phyloP scores from a whole-genome alignment of 2,113 vertebrate species.

The Rattus rattus region DNA sequence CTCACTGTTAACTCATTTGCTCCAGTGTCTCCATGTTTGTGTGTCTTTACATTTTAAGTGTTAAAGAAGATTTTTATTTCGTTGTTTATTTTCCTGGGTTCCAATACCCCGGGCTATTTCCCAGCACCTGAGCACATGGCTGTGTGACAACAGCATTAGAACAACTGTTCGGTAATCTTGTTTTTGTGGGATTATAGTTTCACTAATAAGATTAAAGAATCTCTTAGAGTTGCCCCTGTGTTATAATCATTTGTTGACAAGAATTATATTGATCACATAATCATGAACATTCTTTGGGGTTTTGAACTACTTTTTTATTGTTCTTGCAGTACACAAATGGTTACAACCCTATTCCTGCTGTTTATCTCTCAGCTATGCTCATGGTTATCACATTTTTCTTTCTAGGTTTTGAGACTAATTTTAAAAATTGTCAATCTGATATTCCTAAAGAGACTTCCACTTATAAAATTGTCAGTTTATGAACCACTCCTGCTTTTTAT shows the following conservation, averaged over 20 bases:
- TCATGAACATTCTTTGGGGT: background rate
- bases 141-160: background rate
- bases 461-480: background rate
- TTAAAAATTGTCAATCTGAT: conserved; percentile 15
- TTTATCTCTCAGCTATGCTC: background rate
- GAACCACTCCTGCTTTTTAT: background rate
- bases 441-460: conserved; percentile 17
- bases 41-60: conserved; percentile 32
- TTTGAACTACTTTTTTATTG: background rate
- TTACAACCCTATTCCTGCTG: background rate
- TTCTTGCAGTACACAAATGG: background rate
- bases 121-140: background rate
- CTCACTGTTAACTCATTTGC: background rate
- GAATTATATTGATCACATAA: background rate
- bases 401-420: conserved; percentile 12
- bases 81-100: background rate
- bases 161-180: background rate
- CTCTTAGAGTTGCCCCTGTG: background rate
- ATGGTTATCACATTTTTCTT: background rate
- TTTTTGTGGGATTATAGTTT: conserved; percentile 33
- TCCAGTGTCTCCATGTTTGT: background rate
- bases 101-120: background rate
- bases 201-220: background rate
- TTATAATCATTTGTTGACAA: background rate
- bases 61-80: conserved; percentile 42